Base-by-base conservation (phyloP, 23 tunicate genomes). In the Styela plicata region DNA sequence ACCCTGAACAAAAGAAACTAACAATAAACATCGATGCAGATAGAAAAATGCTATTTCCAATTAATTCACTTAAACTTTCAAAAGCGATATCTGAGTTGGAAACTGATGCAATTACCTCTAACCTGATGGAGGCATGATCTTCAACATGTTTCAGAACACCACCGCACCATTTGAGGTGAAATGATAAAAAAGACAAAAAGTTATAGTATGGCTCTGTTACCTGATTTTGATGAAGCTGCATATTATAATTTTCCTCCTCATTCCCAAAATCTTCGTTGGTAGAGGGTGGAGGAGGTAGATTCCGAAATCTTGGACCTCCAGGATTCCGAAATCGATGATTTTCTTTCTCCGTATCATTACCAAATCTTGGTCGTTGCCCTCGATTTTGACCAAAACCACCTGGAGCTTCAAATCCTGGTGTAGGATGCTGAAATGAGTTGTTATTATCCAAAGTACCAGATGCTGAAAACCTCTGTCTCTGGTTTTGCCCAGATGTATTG, bases 391-490 rank as follows among this genome's bases (percentile, higher is more conserved):
- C 13, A 29, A 18, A 67, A 18, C n/a, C 31, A 13, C 31, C 31
- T 18, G 31, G 71, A 67, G 30, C 21, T 67, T 28, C 71, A 67
- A 29, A 67, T 25, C 31, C 18, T 19, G 30, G 71, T 18, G 71
- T 67, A 1, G 71, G 71, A 67, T 67, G 19, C 21, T 67, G 71
- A 1, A 67, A 67, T 25, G 71, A 67, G 0, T 16, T 25, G 0
- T 16, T 25, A 67, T 67, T 67, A n/a, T 67, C 31, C 31, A 29
- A 18, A 67, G 71, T 22, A 67, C 31, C 31, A 1, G 71, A 0
- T 1, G 71, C 71, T 67, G 71, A 67, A 67, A 67, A 67, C 71
- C 71, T 19, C 19, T 21, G 71, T n/a, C 2, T 22, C 23, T 67
- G 71, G n/a, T n/a, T n/a, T 44, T 44, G 7, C 7, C 10, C 13